These are phyloP conservation scores for Eurypyga helias DNA, from an alignment of 2,113 vertebrate species.

Conservation along the genomic window DNA sequence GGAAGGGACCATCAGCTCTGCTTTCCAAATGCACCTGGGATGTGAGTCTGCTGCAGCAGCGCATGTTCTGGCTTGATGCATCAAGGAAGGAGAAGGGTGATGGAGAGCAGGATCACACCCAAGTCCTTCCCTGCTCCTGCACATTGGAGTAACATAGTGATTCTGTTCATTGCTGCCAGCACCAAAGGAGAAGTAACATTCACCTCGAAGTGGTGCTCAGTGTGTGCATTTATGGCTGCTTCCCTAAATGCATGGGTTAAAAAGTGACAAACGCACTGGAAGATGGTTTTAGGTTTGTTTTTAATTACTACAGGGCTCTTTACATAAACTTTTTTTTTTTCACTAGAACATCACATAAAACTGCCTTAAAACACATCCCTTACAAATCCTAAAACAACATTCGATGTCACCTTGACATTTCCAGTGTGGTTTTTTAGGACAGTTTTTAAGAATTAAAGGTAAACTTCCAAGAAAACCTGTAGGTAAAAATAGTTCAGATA, in stretches of 20 bases:
- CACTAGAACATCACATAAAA: neutral
- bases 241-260: neutral
- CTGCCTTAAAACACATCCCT: neutral
- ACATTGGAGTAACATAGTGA: neutral
- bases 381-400: neutral
- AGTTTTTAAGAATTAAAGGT: conserved; percentile 3
- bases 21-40: neutral
- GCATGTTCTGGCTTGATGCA: neutral
- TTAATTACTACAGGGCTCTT: neutral
- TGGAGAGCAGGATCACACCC: neutral
- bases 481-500: conserved; percentile 29
- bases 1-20: neutral
- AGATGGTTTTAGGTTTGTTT: neutral
- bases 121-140: neutral
- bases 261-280: neutral
- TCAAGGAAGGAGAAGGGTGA: neutral
- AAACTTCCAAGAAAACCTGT: neutral
- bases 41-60: neutral
- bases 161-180: neutral
- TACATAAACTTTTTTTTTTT: neutral
- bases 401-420: neutral
- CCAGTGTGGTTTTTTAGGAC: neutral
- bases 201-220: neutral
- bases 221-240: neutral
- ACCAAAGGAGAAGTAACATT: neutral